A percentile compares a stretch with the other conserved stretches of the same genome.
These are phyloP conservation scores for Pelodiscus sinensis DNA, from an alignment of 2,113 vertebrate genomes.

Conservation along the genomic window DNA sequence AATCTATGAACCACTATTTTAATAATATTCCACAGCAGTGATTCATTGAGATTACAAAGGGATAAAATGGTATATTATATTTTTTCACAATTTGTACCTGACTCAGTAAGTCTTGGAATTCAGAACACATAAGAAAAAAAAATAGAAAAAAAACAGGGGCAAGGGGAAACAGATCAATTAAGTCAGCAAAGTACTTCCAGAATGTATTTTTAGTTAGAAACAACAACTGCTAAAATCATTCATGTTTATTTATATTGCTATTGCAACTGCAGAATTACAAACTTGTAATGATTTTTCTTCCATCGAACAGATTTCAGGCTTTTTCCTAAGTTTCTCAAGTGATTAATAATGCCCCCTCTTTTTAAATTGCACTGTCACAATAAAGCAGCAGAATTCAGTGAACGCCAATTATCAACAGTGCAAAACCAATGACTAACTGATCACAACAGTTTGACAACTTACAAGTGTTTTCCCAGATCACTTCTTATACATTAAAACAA, in stretches of 20 bases:
- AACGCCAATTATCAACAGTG: not conserved
- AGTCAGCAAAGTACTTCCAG: slow-evolving; percentile 20
- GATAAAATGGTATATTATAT: slow-evolving; percentile 27
- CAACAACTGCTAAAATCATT: slow-evolving; percentile 26
- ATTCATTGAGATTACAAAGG: slow-evolving; percentile 10
- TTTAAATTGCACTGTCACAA: slow-evolving; percentile 1
- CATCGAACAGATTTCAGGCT: slow-evolving; percentile 12
- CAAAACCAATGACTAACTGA: not conserved
- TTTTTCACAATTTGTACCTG: not conserved
- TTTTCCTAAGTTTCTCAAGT: slow-evolving; percentile 4
- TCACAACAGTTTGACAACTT: not conserved
- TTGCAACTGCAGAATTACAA: not conserved
- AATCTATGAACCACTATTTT: slow-evolving; percentile 8
- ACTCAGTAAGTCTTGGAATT: slow-evolving; percentile 24
- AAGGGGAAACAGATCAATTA: slow-evolving; percentile 22
- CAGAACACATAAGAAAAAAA: not conserved
- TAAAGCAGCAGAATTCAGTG: not conserved
- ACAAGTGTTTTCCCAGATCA: not conserved
- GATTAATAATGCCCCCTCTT: not conserved
- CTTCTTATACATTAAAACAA: not conserved
- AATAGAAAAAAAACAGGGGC: not conserved
- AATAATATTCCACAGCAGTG: slow-evolving; percentile 16
- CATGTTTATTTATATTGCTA: not conserved
- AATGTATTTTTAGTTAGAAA: slow-evolving; percentile 5
- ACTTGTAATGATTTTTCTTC: not conserved